Base-by-base conservation (phyloP, 53 echinoderm and acorn worm genomes). In the Echinarachnius parma region DNA sequence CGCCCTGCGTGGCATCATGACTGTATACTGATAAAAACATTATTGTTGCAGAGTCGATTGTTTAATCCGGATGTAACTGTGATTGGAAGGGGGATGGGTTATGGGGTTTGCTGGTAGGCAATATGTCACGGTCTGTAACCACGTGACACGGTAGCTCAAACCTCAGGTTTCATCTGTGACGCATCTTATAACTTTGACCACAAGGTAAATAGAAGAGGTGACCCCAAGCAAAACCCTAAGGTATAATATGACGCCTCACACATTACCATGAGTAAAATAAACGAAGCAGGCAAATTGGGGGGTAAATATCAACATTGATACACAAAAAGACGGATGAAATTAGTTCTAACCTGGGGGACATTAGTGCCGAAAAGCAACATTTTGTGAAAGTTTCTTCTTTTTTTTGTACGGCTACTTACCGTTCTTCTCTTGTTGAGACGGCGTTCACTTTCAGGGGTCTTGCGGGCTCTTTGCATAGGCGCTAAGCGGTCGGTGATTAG, bases 401-500 rank as follows among this genome's bases (percentile, higher is more conserved):
- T 57, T 72, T 2, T 9, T 46, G 74, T 33, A 69, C 53, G 31
- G 52, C 35, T 31, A 31, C 13, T 47, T 47, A 45, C 29, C 30
- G 25, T 47, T 65, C 53, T 28, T 53, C 52, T 52, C 23, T 64
- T 64, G 9, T 46, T 46, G 39, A 50, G 31, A 30, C 53, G 68
- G 68, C 68, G 68, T 68, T 68, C 34, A 33, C 52, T 68, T 68
- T 48, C 68, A 50, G 50, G 42, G 31, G 20, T 52, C 68, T 68
- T 53, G 52, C 35, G 31, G 68, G 50, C 50, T 31, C 34, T 57
- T 57, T 39, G 56, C 44, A 42, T 18, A 37, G 74, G 36, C 13
- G 34, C 74, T 72, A 56, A 53, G 74, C 29, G 29, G 22, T 56
- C 27, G 56, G 25, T 23, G 74, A 25, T 18, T 21, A 11, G 42